Evolutionary conservation across 2,797 vertebrate genomes (phyloP).

Genomic region (Peromyscus aztecus): DNA sequence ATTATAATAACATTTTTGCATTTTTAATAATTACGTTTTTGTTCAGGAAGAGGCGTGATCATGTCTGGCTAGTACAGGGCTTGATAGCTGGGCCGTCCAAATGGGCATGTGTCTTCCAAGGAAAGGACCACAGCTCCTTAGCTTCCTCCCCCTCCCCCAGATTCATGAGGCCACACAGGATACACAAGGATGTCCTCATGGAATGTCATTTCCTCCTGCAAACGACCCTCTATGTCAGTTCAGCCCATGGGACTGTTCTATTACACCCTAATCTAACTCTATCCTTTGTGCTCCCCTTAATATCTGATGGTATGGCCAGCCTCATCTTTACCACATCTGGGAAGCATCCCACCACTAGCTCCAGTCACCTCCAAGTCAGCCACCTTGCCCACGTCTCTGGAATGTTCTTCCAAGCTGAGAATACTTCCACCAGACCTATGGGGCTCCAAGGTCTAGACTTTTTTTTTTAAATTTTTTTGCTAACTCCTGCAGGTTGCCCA

Average conservation of each 20-base stretch:
- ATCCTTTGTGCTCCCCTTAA: no score
- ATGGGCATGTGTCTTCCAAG: background rate
- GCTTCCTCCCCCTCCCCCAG: no score
- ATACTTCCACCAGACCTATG: background rate
- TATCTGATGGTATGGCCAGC: background rate
- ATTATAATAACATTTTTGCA: background rate
- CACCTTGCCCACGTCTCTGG: background rate
- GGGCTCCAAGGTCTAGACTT: background rate
- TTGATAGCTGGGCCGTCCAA: background rate
- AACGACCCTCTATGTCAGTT: background rate
- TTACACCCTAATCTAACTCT: background rate
- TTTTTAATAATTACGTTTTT: background rate
- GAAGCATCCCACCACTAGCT: background rate
- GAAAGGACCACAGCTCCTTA: background rate
- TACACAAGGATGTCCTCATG: background rate
- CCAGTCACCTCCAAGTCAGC: background rate
- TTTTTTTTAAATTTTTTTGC: no score
- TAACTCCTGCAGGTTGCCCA: conserved; percentile 88
- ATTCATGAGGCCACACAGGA: background rate
- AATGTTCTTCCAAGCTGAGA: conserved; percentile 9
- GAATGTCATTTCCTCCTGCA: background rate
- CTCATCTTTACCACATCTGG: background rate
- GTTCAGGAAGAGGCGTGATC: background rate
- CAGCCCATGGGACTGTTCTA: fast-evolving
- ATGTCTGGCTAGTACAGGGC: background rate